Conservation (phyloP, 2,113 vertebrate species). For the Austrofundulus limnaeus region DNA sequence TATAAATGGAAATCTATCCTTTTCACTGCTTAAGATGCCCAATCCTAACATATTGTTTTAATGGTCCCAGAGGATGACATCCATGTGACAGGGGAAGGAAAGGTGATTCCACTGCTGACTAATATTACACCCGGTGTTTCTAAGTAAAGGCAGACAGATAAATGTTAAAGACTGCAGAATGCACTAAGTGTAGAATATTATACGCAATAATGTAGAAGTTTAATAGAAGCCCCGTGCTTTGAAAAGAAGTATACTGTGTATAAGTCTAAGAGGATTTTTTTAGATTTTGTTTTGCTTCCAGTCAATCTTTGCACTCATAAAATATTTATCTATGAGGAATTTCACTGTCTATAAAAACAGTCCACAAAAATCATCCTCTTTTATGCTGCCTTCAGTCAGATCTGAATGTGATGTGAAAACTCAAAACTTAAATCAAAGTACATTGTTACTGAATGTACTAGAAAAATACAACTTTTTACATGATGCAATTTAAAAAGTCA, state of each 20-base stretch:
- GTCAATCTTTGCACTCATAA: constrained; percentile 13
- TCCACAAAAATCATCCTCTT: too few relatives aligned
- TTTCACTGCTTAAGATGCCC: constrained; percentile 79
- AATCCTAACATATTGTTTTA: constrained; percentile 82
- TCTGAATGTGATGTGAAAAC: too few relatives aligned
- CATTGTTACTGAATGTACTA: too few relatives aligned
- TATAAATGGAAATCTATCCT: constrained; percentile 79
- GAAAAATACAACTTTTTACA: background rate
- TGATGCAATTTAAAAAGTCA: constrained; percentile 1
- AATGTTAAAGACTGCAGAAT: constrained; percentile 31
- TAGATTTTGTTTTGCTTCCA: background rate
- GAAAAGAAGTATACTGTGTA: constrained; percentile 7
- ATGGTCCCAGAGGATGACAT: constrained; percentile 65
- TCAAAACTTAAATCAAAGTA: too few relatives aligned
- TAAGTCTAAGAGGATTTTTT: background rate
- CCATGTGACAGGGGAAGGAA: constrained; percentile 49
- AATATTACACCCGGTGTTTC: constrained; percentile 61
- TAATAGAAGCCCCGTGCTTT: constrained; percentile 27
- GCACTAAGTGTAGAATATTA: constrained; percentile 33
- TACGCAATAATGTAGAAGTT: constrained; percentile 20
- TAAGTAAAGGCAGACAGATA: constrained; percentile 42
- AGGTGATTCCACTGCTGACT: constrained; percentile 51
- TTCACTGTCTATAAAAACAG: too few relatives aligned
- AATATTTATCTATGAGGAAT: too few relatives aligned
- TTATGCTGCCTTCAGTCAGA: too few relatives aligned